phyloP scores from a whole-genome alignment of 2,888 invertebrate genomes.

The Antheraea yamamai region DNA sequence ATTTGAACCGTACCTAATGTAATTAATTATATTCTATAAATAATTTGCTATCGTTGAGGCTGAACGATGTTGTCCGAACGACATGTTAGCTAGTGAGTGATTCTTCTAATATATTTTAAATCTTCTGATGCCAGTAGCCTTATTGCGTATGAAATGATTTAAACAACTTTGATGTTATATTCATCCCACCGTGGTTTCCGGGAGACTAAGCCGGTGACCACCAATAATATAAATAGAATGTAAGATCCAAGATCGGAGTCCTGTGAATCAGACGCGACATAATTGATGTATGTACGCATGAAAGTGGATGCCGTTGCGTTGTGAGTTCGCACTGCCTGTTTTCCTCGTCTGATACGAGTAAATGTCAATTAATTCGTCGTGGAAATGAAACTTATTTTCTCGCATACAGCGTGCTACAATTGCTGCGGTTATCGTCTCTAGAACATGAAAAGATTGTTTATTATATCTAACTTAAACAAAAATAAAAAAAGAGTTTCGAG shows the following conservation, averaged over 20 bases:
- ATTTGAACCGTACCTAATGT: constrained; percentile 1
- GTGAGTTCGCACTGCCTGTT: constrained; percentile 66
- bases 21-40: constrained; percentile 14
- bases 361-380: constrained; percentile 64
- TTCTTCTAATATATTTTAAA: neutral
- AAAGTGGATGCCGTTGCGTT: constrained; percentile 79
- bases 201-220: constrained; percentile 51
- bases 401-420: neutral
- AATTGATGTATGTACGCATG: constrained; percentile 61
- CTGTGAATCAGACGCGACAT: constrained; percentile 58
- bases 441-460: neutral
- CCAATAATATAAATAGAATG: constrained; percentile 55
- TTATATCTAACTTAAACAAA: neutral
- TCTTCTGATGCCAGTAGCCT: constrained; percentile 24
- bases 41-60: constrained; percentile 3
- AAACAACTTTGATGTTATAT: constrained; percentile 52
- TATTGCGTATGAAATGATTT: constrained; percentile 48
- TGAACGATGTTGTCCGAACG: constrained; percentile 20
- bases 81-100: constrained; percentile 15
- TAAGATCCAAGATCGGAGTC: constrained; percentile 63
- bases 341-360: constrained; percentile 43
- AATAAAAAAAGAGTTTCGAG: neutral
- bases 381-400: neutral
- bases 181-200: constrained; percentile 66
- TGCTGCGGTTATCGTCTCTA: neutral